Evolutionary conservation across 2,797 vertebrate genomes (phyloP).

Genomic region (Pyrocephalus nanus): DNA sequence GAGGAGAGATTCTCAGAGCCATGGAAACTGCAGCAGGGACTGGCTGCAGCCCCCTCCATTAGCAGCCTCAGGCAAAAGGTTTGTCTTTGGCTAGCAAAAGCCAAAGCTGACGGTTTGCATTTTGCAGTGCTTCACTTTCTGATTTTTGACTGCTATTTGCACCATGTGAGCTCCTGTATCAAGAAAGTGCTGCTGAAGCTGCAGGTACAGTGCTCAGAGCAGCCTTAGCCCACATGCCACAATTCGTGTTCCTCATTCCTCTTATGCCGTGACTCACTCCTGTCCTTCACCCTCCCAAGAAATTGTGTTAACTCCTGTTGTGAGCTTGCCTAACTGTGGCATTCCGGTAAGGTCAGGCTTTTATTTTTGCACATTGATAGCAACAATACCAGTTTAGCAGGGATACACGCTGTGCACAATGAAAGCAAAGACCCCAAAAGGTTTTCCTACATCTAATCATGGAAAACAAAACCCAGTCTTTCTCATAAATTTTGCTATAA

Average conservation of each 20-base stretch:
- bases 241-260: background rate
- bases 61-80: background rate
- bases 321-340: background rate
- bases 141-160: background rate
- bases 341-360: background rate
- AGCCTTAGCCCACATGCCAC: background rate
- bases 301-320: background rate
- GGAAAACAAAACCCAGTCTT: background rate
- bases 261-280: background rate
- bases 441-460: background rate
- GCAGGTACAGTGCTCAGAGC: background rate
- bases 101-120: background rate
- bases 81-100: background rate
- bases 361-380: background rate
- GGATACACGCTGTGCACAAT: rapidly evolving
- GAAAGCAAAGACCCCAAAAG: background rate
- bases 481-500: background rate
- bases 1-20: background rate
- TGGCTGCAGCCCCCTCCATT: background rate
- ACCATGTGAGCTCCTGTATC: background rate
- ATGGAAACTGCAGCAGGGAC: background rate
- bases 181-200: rapidly evolving
- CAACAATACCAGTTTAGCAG: background rate
- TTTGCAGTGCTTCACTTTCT: background rate
- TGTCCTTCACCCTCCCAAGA: background rate